Conservation (phyloP, 1,140 invertebrate genomes). For the Drosophila tsacasi region DNA sequence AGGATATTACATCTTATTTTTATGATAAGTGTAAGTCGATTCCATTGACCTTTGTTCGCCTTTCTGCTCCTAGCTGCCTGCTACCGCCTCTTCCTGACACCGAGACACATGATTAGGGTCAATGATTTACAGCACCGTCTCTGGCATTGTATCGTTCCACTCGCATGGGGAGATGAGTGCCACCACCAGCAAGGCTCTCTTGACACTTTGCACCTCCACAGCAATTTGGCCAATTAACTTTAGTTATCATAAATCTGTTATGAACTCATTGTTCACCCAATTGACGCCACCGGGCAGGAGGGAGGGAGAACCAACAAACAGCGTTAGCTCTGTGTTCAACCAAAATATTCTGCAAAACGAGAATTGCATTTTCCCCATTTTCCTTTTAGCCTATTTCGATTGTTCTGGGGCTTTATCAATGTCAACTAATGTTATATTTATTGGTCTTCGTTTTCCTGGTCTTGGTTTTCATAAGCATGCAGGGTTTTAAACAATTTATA, state of each 20-base stretch:
- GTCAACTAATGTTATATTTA: conserved; percentile 19
- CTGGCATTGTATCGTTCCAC: conserved; percentile 29
- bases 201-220: conserved; percentile 16
- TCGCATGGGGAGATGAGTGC: conserved; percentile 14
- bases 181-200: neutral
- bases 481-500: neutral
- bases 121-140: conserved; percentile 45
- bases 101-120: conserved; percentile 39
- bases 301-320: neutral
- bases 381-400: conserved; percentile 15
- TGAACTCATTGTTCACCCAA: conserved; percentile 23
- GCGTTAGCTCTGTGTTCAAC: neutral
- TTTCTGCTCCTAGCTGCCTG: neutral
- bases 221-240: conserved; percentile 56
- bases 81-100: neutral
- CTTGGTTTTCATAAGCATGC: neutral
- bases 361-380: conserved; percentile 8
- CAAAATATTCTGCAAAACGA: conserved; percentile 1
- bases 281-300: neutral
- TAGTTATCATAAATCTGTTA: conserved; percentile 49
- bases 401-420: conserved; percentile 26
- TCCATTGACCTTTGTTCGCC: conserved; percentile 8
- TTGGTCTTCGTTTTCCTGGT: conserved; percentile 2
- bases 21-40: neutral
- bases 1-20: neutral